Conservation (phyloP, 2,113 vertebrate species). For the Rhinopithecus roxellana region DNA sequence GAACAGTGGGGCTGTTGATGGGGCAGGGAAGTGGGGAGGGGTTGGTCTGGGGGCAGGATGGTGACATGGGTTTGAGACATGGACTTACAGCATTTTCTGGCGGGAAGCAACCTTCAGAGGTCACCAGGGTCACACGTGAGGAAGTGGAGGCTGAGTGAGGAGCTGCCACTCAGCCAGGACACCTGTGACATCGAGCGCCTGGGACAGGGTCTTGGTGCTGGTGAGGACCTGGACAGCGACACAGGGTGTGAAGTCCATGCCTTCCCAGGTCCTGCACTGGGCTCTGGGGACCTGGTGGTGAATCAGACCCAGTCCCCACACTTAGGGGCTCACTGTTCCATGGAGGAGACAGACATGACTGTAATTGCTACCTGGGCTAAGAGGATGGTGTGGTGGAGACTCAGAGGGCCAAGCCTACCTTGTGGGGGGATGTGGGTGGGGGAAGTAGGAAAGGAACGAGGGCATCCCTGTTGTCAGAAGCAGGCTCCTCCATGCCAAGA, state of each 20-base stretch:
- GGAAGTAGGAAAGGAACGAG: too few relatives aligned
- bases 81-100: background rate
- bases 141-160: background rate
- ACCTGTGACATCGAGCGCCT: background rate
- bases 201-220: too few relatives aligned
- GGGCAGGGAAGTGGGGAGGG: background rate
- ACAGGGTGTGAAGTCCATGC: background rate
- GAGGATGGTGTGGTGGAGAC: background rate
- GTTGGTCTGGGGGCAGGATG: background rate
- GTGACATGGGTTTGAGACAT: background rate
- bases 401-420: background rate
- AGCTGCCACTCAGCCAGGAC: background rate
- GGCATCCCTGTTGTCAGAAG: rapidly evolving
- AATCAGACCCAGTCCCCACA: background rate
- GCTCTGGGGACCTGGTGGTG: background rate
- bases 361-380: background rate
- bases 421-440: background rate
- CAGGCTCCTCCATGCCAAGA: background rate
- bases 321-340: background rate
- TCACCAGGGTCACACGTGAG: background rate
- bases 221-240: background rate
- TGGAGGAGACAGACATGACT: background rate
- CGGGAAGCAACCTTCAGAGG: background rate
- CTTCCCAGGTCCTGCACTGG: too few relatives aligned
- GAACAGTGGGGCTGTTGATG: slow-evolving; percentile 59